phyloP scores from a whole-genome alignment of 2,888 invertebrate species.

The Perizoma flavofasciatum region DNA sequence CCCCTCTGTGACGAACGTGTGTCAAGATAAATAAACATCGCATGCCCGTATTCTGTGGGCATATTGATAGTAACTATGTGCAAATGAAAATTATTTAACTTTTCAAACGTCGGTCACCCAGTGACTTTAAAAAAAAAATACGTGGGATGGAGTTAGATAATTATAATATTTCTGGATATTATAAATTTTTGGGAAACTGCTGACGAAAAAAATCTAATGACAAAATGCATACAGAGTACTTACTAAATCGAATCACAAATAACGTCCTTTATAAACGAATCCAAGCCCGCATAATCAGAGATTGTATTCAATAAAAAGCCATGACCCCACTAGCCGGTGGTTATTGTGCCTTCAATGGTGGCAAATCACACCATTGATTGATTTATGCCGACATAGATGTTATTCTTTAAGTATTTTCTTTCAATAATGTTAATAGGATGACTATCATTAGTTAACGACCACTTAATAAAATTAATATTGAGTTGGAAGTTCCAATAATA shows the following conservation, averaged over 20 bases:
- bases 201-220: no score
- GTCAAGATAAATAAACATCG: no score
- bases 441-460: conserved; percentile 23
- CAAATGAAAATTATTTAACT: no score
- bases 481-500: conserved; percentile 8
- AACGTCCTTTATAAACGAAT: conserved; percentile 33
- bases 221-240: no score
- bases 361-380: conserved; percentile 57
- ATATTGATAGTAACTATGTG: no score
- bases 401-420: conserved; percentile 32
- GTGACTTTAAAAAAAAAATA: no score
- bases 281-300: conserved; percentile 65
- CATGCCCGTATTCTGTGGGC: no score
- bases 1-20: no score
- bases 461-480: conserved; percentile 30
- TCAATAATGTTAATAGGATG: conserved; percentile 22
- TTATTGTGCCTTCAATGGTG: conserved; percentile 62
- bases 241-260: conserved; percentile 12
- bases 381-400: conserved; percentile 34
- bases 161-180: no score
- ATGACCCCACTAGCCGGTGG: conserved; percentile 59
- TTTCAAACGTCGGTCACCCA: no score
- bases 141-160: no score
- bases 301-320: conserved; percentile 72
- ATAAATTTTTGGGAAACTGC: no score